Base-by-base conservation (phyloP, 2,113 vertebrate genomes). In the Neopipo cinnamomea region DNA sequence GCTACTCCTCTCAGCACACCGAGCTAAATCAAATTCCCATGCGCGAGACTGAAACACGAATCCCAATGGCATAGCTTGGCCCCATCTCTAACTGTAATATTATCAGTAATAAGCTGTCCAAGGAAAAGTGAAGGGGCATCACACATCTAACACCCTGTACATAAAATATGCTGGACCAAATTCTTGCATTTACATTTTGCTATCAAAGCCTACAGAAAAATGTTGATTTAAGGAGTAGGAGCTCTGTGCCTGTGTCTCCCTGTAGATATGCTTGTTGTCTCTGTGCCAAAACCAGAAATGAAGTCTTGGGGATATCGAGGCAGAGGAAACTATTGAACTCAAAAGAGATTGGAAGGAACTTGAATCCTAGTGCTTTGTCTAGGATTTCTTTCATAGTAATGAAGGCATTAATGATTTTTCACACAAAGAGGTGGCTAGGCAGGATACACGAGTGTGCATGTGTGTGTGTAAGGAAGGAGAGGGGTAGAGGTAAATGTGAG, bases 341-440 rank as follows among this genome's bases (percentile, higher is more conserved):
- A 71, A 86, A 83, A 89, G 76, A 97, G 62, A 92, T 37, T 46
- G 89, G 93, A 95, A 96, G 70, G 66, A 88, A 80, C 85, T 95
- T 5, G 24, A 87, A 95, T 93, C 61, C 61, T 81, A n/a, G 52
- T 87, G 80, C 91, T 98, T 94, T 98, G 95, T 95, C 77, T 67
- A 58, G 96, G 68, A 50, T 92, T 92, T 66, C 30, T 95, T 93
- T 95, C 72, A 89, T 30, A 83, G 79, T 82, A 90, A 88, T 42
- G 90, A 83, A 82, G 67, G 90, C 27, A 65, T 78, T 95, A 65
- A 86, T 23, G 82, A 61, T 84, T 94, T 80, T 89, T 93, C 71
- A 24, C 17, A 58, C 82, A 93, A 95, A 96, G 76, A 72, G 39
- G 56, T 68, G 46, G 27, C 30, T 52, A 39, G 50, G 59, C 55